Conservation (phyloP, 2,797 vertebrate species). For the Takifugu ocellatus region DNA sequence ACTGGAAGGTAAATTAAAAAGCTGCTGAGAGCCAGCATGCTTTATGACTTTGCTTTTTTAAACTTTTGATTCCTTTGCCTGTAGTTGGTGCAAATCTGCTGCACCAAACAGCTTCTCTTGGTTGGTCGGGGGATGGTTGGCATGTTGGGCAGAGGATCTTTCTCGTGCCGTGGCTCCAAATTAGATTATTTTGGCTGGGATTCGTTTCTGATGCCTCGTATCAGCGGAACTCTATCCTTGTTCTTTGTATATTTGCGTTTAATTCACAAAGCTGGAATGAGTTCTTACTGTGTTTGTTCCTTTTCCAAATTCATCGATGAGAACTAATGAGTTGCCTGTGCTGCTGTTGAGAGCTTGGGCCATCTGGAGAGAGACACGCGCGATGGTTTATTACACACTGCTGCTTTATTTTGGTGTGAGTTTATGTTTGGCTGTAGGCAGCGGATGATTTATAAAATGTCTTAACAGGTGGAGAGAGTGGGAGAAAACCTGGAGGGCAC, state of each 20-base stretch:
- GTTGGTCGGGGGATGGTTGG: slow-evolving; percentile 27
- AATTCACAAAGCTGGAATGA: slow-evolving; percentile 32
- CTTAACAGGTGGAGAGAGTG: slow-evolving; percentile 82
- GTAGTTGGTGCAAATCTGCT: slow-evolving; percentile 10
- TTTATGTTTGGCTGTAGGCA: slow-evolving; percentile 27
- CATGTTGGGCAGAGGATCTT: slow-evolving; percentile 33
- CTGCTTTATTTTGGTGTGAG: slow-evolving; percentile 19
- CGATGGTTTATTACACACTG: slow-evolving; percentile 17
- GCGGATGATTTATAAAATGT: slow-evolving; percentile 77
- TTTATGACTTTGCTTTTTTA: not conserved
- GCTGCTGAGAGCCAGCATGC: not conserved
- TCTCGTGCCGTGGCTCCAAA: slow-evolving; percentile 30
- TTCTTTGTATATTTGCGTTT: slow-evolving; percentile 32
- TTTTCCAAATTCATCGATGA: slow-evolving; percentile 98
- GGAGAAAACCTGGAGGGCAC: slow-evolving; percentile 83
- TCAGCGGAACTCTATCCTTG: slow-evolving; percentile 25
- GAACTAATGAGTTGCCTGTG: slow-evolving; percentile 87
- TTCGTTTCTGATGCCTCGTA: slow-evolving; percentile 29
- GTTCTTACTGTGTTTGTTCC: slow-evolving; percentile 90
- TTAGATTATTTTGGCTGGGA: slow-evolving; percentile 17
- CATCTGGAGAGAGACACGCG: slow-evolving; percentile 75
- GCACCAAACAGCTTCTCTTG: slow-evolving; percentile 29
- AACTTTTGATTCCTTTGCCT: slow-evolving; percentile 2
- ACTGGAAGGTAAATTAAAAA: not conserved
- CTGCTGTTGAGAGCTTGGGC: slow-evolving; percentile 89